Percentiles rank a stretch among this genome's conserved stretches.
phyloP scores from a whole-genome alignment of 2,113 vertebrate species.

The Phalacrocorax pelagicus region DNA sequence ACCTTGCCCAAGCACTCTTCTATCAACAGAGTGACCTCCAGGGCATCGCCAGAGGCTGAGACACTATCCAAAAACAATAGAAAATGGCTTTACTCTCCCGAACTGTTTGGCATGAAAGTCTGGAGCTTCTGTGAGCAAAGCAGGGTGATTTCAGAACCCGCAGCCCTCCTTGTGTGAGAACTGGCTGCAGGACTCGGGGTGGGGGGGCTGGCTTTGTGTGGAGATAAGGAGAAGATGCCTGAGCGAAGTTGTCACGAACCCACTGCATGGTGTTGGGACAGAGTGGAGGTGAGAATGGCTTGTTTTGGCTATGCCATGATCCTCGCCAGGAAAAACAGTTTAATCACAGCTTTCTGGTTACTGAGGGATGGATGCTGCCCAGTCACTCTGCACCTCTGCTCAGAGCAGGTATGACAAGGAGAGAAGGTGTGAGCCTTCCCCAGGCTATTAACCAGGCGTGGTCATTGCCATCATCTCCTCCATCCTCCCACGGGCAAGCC shows the following conservation, averaged over 20 bases:
- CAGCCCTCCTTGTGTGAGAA: neutral
- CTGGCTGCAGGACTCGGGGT: neutral
- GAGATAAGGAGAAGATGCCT: neutral
- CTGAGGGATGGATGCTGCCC: neutral
- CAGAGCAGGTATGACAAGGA: neutral
- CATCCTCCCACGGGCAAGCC: neutral
- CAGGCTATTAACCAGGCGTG: neutral
- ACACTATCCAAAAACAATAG: neutral
- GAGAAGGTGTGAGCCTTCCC: neutral
- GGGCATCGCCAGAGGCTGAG: neutral
- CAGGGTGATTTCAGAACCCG: fast-evolving
- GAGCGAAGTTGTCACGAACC: neutral
- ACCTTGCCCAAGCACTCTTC: neutral
- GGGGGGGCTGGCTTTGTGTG: neutral
- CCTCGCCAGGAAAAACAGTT: neutral
- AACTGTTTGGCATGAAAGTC: neutral
- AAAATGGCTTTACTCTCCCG: neutral
- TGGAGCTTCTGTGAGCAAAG: neutral
- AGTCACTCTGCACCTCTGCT: neutral
- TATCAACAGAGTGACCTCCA: neutral
- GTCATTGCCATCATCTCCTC: neutral
- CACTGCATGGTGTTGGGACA: fast-evolving
- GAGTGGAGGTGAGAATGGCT: neutral
- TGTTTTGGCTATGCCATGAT: fast-evolving
- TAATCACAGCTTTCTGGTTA: neutral